These are phyloP conservation scores for Drosophila pandora DNA, from an alignment of 1,140 invertebrate species.

Conservation along the genomic window DNA sequence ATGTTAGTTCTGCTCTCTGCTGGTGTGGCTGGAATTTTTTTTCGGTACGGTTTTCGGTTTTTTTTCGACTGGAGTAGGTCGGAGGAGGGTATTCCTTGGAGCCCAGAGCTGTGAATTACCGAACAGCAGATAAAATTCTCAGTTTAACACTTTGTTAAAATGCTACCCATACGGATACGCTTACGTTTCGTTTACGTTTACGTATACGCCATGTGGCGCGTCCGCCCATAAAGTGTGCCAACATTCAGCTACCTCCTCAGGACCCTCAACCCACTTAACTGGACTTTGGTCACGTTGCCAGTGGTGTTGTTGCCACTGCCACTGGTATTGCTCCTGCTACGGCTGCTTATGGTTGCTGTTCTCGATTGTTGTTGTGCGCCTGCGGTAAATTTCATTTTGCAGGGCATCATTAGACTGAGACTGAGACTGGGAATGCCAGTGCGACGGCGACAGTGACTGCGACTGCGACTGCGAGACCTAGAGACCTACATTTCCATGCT, in stretches of 20 bases:
- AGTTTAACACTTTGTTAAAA: constrained; percentile 83
- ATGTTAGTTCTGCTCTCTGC: constrained; percentile 28
- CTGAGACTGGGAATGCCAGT: not conserved
- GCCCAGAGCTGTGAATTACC: constrained; percentile 68
- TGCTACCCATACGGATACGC: constrained; percentile 55
- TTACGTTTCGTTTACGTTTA: constrained; percentile 49
- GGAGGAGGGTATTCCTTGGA: constrained; percentile 66
- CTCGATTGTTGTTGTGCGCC: constrained; percentile 18
- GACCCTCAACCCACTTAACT: constrained; percentile 38
- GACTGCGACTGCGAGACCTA: constrained; percentile 31
- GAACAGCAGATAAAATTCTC: constrained; percentile 81
- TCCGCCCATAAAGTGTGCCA: constrained; percentile 71
- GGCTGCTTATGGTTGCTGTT: constrained; percentile 23
- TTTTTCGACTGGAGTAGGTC: not conserved
- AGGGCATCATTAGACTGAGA: constrained; percentile 52
- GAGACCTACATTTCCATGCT: constrained; percentile 70
- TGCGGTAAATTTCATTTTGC: constrained; percentile 70
- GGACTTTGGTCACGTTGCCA: constrained; percentile 46
- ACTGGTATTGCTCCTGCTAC: constrained; percentile 7
- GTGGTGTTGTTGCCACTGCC: constrained; percentile 4
- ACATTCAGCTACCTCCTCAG: constrained; percentile 36
- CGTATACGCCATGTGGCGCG: constrained; percentile 60
- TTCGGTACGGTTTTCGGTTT: constrained; percentile 28
- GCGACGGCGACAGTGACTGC: not conserved
- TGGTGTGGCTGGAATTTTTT: constrained; percentile 1